Base-by-base conservation (phyloP, 2,797 vertebrate species). In the Rhabdophis nuchalis region DNA sequence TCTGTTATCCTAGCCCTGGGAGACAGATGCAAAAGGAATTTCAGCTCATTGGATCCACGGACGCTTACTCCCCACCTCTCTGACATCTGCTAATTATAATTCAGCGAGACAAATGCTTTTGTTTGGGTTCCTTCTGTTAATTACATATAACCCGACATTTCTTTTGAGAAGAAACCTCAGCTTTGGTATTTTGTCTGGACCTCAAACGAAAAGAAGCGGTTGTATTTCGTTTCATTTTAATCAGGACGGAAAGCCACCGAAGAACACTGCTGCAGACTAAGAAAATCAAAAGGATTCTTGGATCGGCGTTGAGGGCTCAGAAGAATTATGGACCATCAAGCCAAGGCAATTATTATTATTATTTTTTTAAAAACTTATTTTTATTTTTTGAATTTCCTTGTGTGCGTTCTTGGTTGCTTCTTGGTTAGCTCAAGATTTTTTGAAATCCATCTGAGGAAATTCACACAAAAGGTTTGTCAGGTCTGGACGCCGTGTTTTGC, bases 91-190 rank as follows among this genome's bases (percentile, higher is more conserved):
- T 92, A 11, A 5, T 90, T n/a, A 93, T 91, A 68, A 91, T 82
- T 52, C 85, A 91, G 2, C 54, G 8, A 52, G 85, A 87, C 58
- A 52, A 7, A 56, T 68, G 32, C 89, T 77, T 82, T 85, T 86
- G 11, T 89, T 93, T 90, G 87, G 61, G 94, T 90, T 27, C 85
- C 90, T 95, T 90, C 92, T 41, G 20, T 56, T 92, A 25, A 68
- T 94, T 0, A 5, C 50, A 86, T 91, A 41, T 82, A 88, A 91
- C 95, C 91, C 94, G 0, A 0, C 93, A 36, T 88, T 88, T 87
- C 94, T 92, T 94, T 90, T 90, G 86, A 92, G 77, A 93, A 90
- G 92, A 85, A n/a, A 82, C 89, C 87, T 85, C 0, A 3, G 86
- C 54, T 54, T 91, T 90, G 52, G 93, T 64, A 27, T 77, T 64